These are phyloP conservation scores for Tautogolabrus adspersus DNA, from an alignment of 2,113 vertebrate genomes.

Conservation along the genomic window DNA sequence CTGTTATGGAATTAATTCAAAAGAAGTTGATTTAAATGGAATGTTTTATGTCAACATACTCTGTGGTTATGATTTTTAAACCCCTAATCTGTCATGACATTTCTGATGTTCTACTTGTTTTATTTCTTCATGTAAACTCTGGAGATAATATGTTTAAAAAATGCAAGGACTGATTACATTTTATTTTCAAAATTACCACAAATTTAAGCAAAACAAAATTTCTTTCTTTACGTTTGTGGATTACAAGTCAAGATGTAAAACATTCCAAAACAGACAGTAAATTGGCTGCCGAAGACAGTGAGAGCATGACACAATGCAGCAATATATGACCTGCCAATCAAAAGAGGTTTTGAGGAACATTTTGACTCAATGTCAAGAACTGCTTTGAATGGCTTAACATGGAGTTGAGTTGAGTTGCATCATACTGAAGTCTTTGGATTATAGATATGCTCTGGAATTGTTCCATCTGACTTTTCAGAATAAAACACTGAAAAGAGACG, in stretches of 20 bases:
- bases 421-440: slow-evolving; percentile 29
- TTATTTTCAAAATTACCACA: slow-evolving; percentile 9
- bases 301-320: slow-evolving; percentile 30
- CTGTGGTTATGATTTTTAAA: slow-evolving; percentile 20
- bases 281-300: slow-evolving; percentile 16
- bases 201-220: slow-evolving; percentile 22
- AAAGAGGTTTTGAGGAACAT: slow-evolving; percentile 30
- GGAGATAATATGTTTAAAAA: slow-evolving; percentile 27
- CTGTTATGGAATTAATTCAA: slow-evolving; percentile 46
- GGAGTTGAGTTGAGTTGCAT: neutral
- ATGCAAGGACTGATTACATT: neutral
- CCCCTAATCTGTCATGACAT: slow-evolving; percentile 1
- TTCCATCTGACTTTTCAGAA: slow-evolving; percentile 39
- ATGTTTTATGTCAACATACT: slow-evolving; percentile 38
- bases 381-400: neutral
- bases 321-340: slow-evolving; percentile 18
- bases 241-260: slow-evolving; percentile 41
- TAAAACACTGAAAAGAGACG: slow-evolving; percentile 32
- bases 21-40: slow-evolving; percentile 20
- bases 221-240: slow-evolving; percentile 8
- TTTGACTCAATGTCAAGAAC: neutral
- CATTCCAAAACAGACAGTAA: slow-evolving; percentile 66
- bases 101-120: slow-evolving; percentile 10
- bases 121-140: slow-evolving; percentile 36
- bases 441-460: slow-evolving; percentile 39